These are phyloP conservation scores for Pelobates cultripes DNA, from an alignment of 2,797 vertebrate genomes.

Conservation along the genomic window DNA sequence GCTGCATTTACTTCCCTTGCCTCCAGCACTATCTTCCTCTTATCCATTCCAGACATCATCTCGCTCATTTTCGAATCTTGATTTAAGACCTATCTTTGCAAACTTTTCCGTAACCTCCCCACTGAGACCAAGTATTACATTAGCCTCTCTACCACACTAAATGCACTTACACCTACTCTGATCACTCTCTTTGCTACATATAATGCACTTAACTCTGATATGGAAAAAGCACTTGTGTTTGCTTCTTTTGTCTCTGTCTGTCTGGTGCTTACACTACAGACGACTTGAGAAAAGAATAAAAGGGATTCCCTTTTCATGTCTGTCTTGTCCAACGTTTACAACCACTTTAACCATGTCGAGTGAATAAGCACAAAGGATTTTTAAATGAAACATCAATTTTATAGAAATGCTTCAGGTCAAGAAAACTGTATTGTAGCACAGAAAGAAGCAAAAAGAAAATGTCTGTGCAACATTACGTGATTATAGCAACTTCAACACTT, in stretches of 20 bases:
- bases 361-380: too few relatives aligned
- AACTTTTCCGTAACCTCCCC: slow-evolving; percentile 50
- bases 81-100: slow-evolving; percentile 48
- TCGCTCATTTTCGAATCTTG: slow-evolving; percentile 43
- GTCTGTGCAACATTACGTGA: too few relatives aligned
- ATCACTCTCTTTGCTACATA: slow-evolving; percentile 42
- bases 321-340: slow-evolving; percentile 9
- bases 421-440: too few relatives aligned
- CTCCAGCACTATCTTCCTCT: slow-evolving; percentile 44
- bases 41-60: slow-evolving; percentile 49
- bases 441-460: too few relatives aligned
- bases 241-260: slow-evolving; percentile 43
- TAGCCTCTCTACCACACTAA: slow-evolving; percentile 50
- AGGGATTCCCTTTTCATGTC: slow-evolving; percentile 44
- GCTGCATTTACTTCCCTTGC: slow-evolving; percentile 26
- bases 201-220: slow-evolving; percentile 55
- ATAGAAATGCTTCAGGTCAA: too few relatives aligned
- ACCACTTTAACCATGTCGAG: background rate
- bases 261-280: slow-evolving; percentile 45
- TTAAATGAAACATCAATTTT: too few relatives aligned
- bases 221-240: slow-evolving; percentile 53
- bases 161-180: slow-evolving; percentile 56
- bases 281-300: slow-evolving; percentile 24
- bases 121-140: slow-evolving; percentile 53
- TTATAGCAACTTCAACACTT: too few relatives aligned